Evolutionary conservation across 2,113 vertebrate genomes (phyloP).

Genomic region (Erythrocercus mccallii): DNA sequence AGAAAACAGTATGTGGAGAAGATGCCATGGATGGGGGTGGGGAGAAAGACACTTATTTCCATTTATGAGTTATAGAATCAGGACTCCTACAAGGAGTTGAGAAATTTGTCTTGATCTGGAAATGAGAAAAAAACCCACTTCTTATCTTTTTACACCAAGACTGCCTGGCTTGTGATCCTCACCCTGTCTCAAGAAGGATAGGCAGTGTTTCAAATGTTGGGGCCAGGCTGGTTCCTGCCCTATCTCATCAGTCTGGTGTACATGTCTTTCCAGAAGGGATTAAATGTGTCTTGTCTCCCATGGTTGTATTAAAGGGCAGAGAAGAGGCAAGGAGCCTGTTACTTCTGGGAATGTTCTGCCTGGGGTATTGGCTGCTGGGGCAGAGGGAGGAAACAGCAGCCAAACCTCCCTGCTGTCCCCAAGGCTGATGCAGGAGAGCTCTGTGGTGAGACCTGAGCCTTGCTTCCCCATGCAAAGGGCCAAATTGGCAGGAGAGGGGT

Average conservation of each 20-base stretch:
- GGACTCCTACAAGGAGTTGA: slow-evolving; percentile 30
- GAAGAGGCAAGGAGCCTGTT: background rate
- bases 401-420: background rate
- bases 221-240: background rate
- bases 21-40: background rate
- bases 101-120: slow-evolving; percentile 48
- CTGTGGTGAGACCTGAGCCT: background rate
- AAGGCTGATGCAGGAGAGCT: background rate
- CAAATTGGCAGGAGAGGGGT: background rate
- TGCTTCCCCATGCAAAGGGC: background rate
- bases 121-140: slow-evolving; percentile 38
- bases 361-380: background rate
- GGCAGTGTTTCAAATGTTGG: background rate
- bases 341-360: background rate
- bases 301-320: slow-evolving; percentile 18
- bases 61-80: slow-evolving; percentile 50
- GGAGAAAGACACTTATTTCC: slow-evolving; percentile 25
- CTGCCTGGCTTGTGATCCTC: slow-evolving; percentile 15
- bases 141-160: background rate
- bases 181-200: background rate
- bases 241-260: background rate
- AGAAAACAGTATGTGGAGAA: slow-evolving; percentile 43
- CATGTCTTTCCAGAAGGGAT: background rate
- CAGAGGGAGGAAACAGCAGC: background rate
- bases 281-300: slow-evolving; percentile 9